These are phyloP conservation scores for Dicycla oo DNA, from an alignment of 2,888 invertebrate genomes.

Conservation along the genomic window DNA sequence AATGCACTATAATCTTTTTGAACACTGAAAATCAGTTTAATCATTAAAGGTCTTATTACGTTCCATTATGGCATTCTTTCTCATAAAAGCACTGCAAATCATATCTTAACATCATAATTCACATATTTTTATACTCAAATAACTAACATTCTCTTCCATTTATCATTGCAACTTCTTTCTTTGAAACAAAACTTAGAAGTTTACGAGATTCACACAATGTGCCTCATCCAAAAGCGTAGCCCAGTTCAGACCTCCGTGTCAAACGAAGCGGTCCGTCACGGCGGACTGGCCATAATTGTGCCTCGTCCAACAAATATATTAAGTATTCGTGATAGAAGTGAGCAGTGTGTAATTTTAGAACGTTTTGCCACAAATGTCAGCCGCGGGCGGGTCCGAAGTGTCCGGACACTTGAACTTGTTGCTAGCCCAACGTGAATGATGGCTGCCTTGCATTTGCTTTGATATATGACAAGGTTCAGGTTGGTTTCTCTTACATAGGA, in stretches of 20 bases:
- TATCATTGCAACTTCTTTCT: neutral
- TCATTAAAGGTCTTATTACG: neutral
- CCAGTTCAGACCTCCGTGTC: slow-evolving; percentile 70
- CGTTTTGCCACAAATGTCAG: slow-evolving; percentile 76
- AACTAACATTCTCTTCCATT: neutral
- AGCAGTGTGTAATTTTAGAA: slow-evolving; percentile 80
- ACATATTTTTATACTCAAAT: neutral
- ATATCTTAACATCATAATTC: neutral
- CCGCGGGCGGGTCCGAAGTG: slow-evolving; percentile 60
- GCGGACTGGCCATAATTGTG: slow-evolving; percentile 80
- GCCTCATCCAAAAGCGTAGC: slow-evolving; percentile 67
- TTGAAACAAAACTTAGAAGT: neutral
- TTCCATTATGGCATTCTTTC: slow-evolving; percentile 24
- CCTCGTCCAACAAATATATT: slow-evolving; percentile 83
- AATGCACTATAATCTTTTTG: neutral
- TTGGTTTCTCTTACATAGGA: slow-evolving; percentile 13
- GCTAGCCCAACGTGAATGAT: slow-evolving; percentile 59
- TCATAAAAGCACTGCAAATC: neutral
- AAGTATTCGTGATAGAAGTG: slow-evolving; percentile 81
- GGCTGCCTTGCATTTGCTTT: slow-evolving; percentile 40
- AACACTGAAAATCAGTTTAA: neutral
- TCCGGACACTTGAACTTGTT: slow-evolving; percentile 60
- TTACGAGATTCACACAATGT: slow-evolving; percentile 41
- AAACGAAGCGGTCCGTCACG: slow-evolving; percentile 81
- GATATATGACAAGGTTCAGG: slow-evolving; percentile 14